Percentiles rank a stretch among this genome's conserved stretches.
These are phyloP conservation scores for Andrena marginata DNA, from an alignment of 2,888 invertebrate species.

Conservation along the genomic window DNA sequence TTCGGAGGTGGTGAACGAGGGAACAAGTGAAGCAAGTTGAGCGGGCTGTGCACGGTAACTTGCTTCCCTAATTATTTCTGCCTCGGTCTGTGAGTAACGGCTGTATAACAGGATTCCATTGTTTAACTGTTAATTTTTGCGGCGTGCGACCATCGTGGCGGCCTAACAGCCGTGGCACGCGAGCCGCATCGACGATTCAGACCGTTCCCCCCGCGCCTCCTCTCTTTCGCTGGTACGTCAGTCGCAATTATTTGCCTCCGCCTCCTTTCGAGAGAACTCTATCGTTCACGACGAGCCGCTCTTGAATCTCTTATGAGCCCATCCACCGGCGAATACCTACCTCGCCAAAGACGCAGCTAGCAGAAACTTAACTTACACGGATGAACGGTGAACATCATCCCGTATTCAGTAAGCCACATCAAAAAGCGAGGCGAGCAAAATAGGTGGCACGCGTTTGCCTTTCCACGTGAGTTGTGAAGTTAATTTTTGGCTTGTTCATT, in stretches of 20 bases:
- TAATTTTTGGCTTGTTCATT: constrained; percentile 24
- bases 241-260: constrained; percentile 72
- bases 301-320: constrained; percentile 64
- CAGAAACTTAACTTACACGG: constrained; percentile 64
- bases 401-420: constrained; percentile 36
- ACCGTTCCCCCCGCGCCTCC: not conserved
- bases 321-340: constrained; percentile 61
- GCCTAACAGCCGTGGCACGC: constrained; percentile 70
- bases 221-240: constrained; percentile 58
- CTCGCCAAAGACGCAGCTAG: constrained; percentile 56
- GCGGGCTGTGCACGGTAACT: constrained; percentile 60
- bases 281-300: constrained; percentile 62
- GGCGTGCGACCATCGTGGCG: constrained; percentile 69
- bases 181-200: constrained; percentile 50
- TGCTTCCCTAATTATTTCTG: constrained; percentile 78
- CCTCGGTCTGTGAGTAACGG: constrained; percentile 77
- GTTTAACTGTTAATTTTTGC: constrained; percentile 82
- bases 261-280: constrained; percentile 62
- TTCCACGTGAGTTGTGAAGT: constrained; percentile 36
- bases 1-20: constrained; percentile 45
- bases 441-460: constrained; percentile 6
- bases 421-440: constrained; percentile 21
- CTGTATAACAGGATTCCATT: constrained; percentile 78
- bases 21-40: constrained; percentile 41
- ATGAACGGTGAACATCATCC: constrained; percentile 48